Conservation (phyloP, 2,797 vertebrate species). For the Gambelia wislizenii region DNA sequence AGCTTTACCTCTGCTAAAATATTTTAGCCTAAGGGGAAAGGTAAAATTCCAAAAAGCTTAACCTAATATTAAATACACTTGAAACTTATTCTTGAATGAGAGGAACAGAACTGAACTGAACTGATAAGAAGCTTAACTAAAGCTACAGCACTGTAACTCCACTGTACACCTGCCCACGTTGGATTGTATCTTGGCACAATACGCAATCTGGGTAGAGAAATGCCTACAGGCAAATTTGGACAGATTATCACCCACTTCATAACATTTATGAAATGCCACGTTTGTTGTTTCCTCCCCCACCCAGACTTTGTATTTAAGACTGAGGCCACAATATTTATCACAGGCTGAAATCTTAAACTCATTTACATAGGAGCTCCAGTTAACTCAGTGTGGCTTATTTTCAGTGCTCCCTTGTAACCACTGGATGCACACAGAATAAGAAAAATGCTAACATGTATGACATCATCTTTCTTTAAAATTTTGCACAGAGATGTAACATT, state of each 20-base stretch:
- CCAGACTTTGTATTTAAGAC: not conserved
- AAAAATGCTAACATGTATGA: not conserved
- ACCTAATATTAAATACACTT: not conserved
- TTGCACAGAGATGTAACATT: not conserved
- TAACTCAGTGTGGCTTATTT: not conserved
- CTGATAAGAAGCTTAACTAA: not conserved
- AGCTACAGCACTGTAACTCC: not conserved
- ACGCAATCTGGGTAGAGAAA: not conserved
- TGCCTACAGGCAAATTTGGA: not conserved
- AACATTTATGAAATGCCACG: not conserved
- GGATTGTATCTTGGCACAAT: not conserved
- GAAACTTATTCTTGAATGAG: not conserved
- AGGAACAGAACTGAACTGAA: not conserved
- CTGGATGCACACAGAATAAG: not conserved
- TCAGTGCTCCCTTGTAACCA: not conserved
- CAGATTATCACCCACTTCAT: not conserved
- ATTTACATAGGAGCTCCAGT: not conserved
- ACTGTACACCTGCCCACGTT: not conserved
- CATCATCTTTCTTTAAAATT: not conserved
- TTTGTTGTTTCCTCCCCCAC: not conserved
- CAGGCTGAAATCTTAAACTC: not conserved
- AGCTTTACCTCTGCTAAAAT: not conserved
- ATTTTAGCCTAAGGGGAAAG: not conserved
- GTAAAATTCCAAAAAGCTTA: not conserved
- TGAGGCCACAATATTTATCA: not conserved